Evolutionary conservation across 2,888 invertebrate species (phyloP), one percentile per base, ranked within the genome.

Genomic region (Bellardia bayeri): DNA sequence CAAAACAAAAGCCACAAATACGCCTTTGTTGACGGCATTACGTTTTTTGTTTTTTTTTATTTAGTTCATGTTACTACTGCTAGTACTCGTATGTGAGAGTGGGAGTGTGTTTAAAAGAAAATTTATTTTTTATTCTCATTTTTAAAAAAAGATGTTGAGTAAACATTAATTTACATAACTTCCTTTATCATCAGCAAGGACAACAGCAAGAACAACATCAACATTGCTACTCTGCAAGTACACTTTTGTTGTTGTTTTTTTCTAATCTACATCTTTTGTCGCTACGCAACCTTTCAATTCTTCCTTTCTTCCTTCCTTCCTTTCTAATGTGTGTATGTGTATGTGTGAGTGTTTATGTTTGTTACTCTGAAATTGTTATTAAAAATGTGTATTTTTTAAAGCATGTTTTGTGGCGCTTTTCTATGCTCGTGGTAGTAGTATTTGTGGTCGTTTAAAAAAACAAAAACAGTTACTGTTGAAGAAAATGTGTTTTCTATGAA

Each of bases 161-260:
- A 93, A 93, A 93, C 93, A 93, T 92, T 93, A 92, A 93, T 93
- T 93, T 93, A 92, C 93, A 93, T 93, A 93, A 93, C 93, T 93
- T 93, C 88, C 89, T 91, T 84, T 83, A 69, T 76, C 81, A 81
- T 71, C 51, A 71, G 49, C 83, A 69, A 68, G 8, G 61, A 85
- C 63, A 82, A 51, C 45, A 63, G 40, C 64, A 72, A 42, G 74
- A 63, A 61, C 42, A 42, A 54, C 82, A 81, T 8, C 68, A 51
- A 23, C 49, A 54, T 30, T 51, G 64, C 37, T 58, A 14, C 30
- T 64, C 63, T 68, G 64, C 9, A n/a, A 49, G 71, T 16, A 64
- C 11, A 66, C 13, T 75, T 72, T 69, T 78, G 83, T 58, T 61
- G 7, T 3, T n/a, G n/a, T 49, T n/a, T 76, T 69, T 45, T 76